Evolutionary conservation across 2,797 vertebrate genomes (phyloP).

Genomic region (Pangasius djambal): DNA sequence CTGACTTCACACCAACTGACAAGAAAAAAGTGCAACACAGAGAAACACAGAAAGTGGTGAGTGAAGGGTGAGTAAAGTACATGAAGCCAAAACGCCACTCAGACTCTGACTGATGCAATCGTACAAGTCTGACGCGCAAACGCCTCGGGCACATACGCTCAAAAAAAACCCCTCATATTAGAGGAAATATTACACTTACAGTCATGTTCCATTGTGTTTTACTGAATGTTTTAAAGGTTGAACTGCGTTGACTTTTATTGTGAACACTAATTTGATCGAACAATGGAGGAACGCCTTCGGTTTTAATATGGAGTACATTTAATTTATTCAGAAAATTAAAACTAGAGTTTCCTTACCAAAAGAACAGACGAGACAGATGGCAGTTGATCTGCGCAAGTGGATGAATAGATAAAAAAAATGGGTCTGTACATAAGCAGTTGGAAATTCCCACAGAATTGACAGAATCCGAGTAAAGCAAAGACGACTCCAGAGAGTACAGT

Average conservation of each 20-base stretch:
- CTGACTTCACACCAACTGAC: not conserved
- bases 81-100: not conserved
- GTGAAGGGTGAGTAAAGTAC: not conserved
- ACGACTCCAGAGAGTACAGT: too few species aligned
- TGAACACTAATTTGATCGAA: not conserved
- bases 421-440: too few species aligned
- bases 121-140: not conserved
- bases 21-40: not conserved
- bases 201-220: not conserved
- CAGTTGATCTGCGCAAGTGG: too few species aligned
- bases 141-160: not conserved
- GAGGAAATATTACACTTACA: not conserved
- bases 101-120: not conserved
- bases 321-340: not conserved
- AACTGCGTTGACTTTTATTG: not conserved
- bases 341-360: not conserved
- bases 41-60: not conserved
- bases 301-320: not conserved
- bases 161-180: not conserved
- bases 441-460: too few species aligned
- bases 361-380: too few species aligned
- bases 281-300: not conserved
- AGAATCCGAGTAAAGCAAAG: too few species aligned
- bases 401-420: too few species aligned
- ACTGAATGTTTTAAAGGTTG: not conserved